phyloP scores from a whole-genome alignment of 2,888 invertebrate species.

The Idaea straminata region DNA sequence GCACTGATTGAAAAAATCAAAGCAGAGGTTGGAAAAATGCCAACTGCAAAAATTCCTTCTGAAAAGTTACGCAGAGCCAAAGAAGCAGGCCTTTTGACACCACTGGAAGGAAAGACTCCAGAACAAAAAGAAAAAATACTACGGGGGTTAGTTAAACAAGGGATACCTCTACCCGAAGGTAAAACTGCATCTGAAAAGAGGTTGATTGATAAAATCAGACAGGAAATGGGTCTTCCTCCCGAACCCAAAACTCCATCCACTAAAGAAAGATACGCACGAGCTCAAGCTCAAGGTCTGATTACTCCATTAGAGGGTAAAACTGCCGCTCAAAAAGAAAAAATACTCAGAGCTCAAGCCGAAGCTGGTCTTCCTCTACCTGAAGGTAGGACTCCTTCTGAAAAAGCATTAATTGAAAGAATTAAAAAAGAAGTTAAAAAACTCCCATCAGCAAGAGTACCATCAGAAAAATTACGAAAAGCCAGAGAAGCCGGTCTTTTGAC shows the following conservation, averaged over 20 bases:
- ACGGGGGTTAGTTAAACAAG: constrained; percentile 29
- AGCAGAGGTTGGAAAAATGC: not conserved
- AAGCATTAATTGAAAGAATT: constrained; percentile 30
- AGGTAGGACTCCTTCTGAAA: constrained; percentile 36
- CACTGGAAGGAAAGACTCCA: constrained; percentile 31
- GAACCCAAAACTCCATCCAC: constrained; percentile 24
- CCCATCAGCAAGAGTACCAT: constrained; percentile 24
- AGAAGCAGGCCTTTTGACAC: constrained; percentile 28
- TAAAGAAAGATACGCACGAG: constrained; percentile 25
- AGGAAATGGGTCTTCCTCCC: constrained; percentile 27
- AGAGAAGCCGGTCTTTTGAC: constrained; percentile 30
- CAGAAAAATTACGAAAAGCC: constrained; percentile 22
- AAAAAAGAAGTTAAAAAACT: constrained; percentile 18
- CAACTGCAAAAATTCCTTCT: constrained; percentile 12
- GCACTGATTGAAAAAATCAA: constrained; percentile 28
- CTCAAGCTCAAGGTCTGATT: constrained; percentile 28
- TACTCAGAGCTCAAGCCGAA: constrained; percentile 28
- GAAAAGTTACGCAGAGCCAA: constrained; percentile 21
- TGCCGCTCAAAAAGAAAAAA: constrained; percentile 35
- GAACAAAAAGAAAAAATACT: constrained; percentile 33
- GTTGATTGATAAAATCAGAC: constrained; percentile 25
- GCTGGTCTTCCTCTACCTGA: constrained; percentile 33
- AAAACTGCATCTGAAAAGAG: constrained; percentile 37
- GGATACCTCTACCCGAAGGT: constrained; percentile 35
- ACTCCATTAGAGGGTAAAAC: constrained; percentile 35